Percentiles rank a stretch among this genome's conserved stretches.
phyloP scores from a whole-genome alignment of 2,888 invertebrate species.

The Shargacucullia verbasci region DNA sequence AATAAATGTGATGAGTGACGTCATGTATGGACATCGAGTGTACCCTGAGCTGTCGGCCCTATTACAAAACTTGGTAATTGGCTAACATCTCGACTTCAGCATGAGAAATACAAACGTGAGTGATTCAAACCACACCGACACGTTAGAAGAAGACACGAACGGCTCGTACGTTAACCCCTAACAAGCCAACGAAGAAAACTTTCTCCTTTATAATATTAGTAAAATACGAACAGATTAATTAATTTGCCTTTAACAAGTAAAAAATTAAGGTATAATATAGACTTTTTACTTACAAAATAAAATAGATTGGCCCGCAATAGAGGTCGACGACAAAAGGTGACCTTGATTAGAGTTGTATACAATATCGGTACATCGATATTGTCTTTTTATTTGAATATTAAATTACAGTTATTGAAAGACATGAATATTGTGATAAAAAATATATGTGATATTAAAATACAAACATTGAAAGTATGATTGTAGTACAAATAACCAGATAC shows the following conservation, averaged over 20 bases:
- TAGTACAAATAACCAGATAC: not conserved
- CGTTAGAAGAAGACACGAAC: too few relatives aligned
- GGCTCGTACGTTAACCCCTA: not conserved
- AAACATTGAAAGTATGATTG: constrained; percentile 7
- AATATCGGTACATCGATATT: constrained; percentile 29
- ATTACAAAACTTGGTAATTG: too few relatives aligned
- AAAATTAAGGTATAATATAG: constrained; percentile 18
- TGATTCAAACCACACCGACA: too few relatives aligned
- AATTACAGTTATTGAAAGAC: constrained; percentile 19
- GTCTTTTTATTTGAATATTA: constrained; percentile 34
- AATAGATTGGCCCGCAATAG: constrained; percentile 19
- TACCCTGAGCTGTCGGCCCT: too few relatives aligned
- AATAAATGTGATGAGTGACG: too few relatives aligned
- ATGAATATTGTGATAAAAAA: constrained; percentile 16
- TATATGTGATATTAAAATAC: constrained; percentile 6
- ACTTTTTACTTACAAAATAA: constrained; percentile 31
- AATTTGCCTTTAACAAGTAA: constrained; percentile 26
- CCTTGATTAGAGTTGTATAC: constrained; percentile 39
- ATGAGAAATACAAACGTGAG: too few relatives aligned
- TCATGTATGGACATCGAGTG: too few relatives aligned
- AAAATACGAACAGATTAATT: constrained; percentile 26
- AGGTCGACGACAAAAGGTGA: constrained; percentile 38
- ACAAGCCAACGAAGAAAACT: constrained; percentile 3
- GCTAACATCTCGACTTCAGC: too few relatives aligned
- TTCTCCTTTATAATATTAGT: constrained; percentile 9